phyloP scores from a whole-genome alignment of 1,140 invertebrate genomes.

The Hormaphis cornu region DNA sequence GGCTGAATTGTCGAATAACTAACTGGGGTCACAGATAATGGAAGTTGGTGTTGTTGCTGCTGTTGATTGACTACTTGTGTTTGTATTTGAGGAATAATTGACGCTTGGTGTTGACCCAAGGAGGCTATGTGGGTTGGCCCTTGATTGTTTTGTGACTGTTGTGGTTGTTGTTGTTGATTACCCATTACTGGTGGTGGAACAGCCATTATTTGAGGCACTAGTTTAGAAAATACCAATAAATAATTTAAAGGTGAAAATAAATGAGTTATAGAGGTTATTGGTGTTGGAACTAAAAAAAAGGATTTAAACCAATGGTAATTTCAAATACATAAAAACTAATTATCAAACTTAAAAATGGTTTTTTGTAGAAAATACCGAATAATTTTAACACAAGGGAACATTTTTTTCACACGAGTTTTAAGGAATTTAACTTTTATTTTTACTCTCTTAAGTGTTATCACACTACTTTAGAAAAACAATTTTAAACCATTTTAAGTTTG shows the following conservation, averaged over 20 bases:
- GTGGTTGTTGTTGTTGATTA: constrained; percentile 11
- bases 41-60: constrained; percentile 25
- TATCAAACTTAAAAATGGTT: no score
- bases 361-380: no score
- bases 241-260: not conserved
- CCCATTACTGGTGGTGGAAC: constrained; percentile 17
- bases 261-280: no score
- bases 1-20: constrained; percentile 22
- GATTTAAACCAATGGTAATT: no score
- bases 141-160: not conserved
- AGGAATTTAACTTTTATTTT: no score
- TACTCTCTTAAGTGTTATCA: no score
- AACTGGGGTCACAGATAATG: constrained; percentile 11
- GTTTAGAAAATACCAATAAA: not conserved
- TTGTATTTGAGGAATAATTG: constrained; percentile 25
- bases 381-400: no score
- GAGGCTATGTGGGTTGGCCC: constrained; percentile 14
- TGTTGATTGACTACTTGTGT: constrained; percentile 15
- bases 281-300: no score
- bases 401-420: no score
- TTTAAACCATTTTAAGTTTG: no score
- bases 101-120: constrained; percentile 10
- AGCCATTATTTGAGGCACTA: constrained; percentile 28
- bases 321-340: no score
- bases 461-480: no score